Percentiles rank a stretch among this genome's conserved stretches.
Evolutionary conservation across 64 coral and sea anemone genomes (phyloP).

Genomic region (Platygyra sinensis): DNA sequence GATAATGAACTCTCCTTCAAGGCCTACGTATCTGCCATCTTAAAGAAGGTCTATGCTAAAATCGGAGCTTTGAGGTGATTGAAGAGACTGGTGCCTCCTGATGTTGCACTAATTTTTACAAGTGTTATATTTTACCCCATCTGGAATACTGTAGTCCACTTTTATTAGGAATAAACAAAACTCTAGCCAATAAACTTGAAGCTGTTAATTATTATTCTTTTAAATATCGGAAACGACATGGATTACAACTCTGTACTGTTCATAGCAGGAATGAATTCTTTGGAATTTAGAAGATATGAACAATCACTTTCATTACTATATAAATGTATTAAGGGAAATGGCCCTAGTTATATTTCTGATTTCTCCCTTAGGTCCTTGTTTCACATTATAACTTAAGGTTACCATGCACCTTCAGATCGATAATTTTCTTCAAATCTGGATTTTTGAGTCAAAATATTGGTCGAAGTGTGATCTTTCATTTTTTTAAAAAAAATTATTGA

Average conservation of each 20-base stretch:
- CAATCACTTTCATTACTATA: too few relatives aligned
- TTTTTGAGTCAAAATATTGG: too few relatives aligned
- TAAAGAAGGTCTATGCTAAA: too few relatives aligned
- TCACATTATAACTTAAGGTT: too few relatives aligned
- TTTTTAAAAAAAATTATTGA: too few relatives aligned
- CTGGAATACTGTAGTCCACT: background rate
- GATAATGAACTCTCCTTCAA: background rate
- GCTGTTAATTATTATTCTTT: background rate
- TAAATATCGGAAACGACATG: background rate
- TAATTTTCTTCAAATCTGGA: too few relatives aligned
- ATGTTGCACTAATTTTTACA: background rate
- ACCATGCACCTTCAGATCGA: too few relatives aligned
- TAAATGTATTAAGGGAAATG: too few relatives aligned
- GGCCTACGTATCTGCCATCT: background rate
- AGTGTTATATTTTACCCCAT: too few relatives aligned
- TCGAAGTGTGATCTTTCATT: too few relatives aligned
- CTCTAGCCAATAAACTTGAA: background rate
- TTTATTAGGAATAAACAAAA: constrained; percentile 9
- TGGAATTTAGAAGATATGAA: constrained; percentile 14
- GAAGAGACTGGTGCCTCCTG: background rate
- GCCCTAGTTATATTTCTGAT: too few relatives aligned
- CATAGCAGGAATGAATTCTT: background rate
- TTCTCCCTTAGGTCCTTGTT: too few relatives aligned
- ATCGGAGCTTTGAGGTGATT: background rate
- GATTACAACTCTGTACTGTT: background rate